Evolutionary conservation across 2,888 invertebrate species (phyloP).

Genomic region (Aphrophora alni): DNA sequence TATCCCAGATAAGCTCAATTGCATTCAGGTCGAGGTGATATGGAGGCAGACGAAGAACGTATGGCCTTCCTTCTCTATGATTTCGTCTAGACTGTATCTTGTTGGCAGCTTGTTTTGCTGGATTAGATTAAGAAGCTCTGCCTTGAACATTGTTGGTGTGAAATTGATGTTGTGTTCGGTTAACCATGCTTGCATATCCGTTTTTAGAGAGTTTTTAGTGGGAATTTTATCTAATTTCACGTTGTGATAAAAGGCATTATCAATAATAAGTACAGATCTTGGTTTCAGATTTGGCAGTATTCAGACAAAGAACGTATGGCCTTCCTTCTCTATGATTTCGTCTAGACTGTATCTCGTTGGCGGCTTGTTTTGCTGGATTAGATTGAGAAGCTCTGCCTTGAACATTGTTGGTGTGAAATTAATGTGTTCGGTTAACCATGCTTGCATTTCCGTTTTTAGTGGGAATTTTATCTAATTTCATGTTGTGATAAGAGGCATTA

Average conservation of each 20-base stretch:
- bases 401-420: constrained; percentile 12
- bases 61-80: neutral
- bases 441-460: constrained; percentile 11
- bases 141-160: too few species aligned
- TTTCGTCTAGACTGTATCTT: constrained; percentile 14
- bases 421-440: constrained; percentile 15
- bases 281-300: too few species aligned
- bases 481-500: too few species aligned
- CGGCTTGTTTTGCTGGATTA: too few species aligned
- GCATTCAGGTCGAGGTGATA: constrained; percentile 11
- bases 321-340: too few species aligned
- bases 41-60: neutral
- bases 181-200: constrained; percentile 16
- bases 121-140: too few species aligned
- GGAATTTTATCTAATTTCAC: constrained; percentile 14
- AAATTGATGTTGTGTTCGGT: constrained; percentile 11
- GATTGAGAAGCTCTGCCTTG: too few species aligned
- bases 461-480: constrained; percentile 18
- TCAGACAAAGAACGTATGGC: neutral
- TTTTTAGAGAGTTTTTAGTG: constrained; percentile 8
- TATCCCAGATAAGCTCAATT: constrained; percentile 9
- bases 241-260: too few species aligned
- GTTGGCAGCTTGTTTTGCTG: too few species aligned
- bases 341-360: constrained; percentile 13
- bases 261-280: constrained; percentile 11